These are phyloP conservation scores for Camponotus floridanus DNA, from an alignment of 1,140 invertebrate genomes.

Conservation along the genomic window DNA sequence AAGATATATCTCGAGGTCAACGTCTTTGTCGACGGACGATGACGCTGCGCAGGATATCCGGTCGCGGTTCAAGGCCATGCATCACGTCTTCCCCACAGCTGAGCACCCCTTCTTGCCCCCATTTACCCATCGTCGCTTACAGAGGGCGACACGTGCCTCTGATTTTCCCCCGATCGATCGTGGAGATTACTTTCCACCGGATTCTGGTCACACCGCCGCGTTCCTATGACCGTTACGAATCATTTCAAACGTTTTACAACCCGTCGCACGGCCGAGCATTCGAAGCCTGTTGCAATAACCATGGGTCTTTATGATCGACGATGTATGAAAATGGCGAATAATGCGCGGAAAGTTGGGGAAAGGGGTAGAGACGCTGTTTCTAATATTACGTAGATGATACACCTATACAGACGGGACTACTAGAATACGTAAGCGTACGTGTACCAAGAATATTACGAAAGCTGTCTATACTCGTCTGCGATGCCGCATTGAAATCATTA, in stretches of 20 bases:
- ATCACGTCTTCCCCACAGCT: conserved; percentile 51
- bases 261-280: conserved; percentile 52
- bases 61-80: conserved; percentile 70
- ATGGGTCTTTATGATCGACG: conserved; percentile 64
- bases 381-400: conserved; percentile 59
- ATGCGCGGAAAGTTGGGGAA: neutral
- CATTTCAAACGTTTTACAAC: conserved; percentile 74
- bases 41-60: conserved; percentile 63
- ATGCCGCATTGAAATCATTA: conserved; percentile 29
- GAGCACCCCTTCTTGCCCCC: conserved; percentile 65
- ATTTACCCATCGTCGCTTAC: conserved; percentile 55
- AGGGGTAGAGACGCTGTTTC: conserved; percentile 9
- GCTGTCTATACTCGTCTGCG: conserved; percentile 52
- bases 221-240: conserved; percentile 62
- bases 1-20: conserved; percentile 55
- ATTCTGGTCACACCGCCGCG: conserved; percentile 20
- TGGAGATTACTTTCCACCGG: conserved; percentile 68
- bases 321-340: conserved; percentile 66
- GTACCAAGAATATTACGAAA: conserved; percentile 57
- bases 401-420: neutral
- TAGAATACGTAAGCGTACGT: conserved; percentile 36
- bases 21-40: conserved; percentile 73
- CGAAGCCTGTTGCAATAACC: conserved; percentile 67
- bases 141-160: conserved; percentile 74
- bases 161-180: conserved; percentile 69